Percentiles rank a stretch among this genome's conserved stretches.
Conservation (phyloP, 2,888 invertebrate species). For the Deilephila elpenor region DNA sequence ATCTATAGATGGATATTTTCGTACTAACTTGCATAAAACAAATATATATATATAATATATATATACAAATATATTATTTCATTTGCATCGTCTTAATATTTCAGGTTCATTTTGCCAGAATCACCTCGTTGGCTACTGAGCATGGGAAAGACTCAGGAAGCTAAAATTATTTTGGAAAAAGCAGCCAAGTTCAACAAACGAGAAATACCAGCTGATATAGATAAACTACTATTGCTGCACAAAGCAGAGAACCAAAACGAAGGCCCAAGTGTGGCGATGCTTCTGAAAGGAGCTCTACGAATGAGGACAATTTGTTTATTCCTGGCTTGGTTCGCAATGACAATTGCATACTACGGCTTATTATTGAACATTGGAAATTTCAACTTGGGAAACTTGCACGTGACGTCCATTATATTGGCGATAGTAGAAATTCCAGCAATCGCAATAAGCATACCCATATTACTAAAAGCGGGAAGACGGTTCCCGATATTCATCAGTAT, state of each 20-base stretch:
- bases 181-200: slow-evolving; percentile 88
- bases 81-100: slow-evolving; percentile 38
- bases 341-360: slow-evolving; percentile 91
- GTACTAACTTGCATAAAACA: background rate
- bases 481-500: slow-evolving; percentile 89
- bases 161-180: slow-evolving; percentile 86
- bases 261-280: slow-evolving; percentile 85
- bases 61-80: background rate
- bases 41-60: no score
- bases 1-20: background rate
- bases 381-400: slow-evolving; percentile 90
- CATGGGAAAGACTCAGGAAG: slow-evolving; percentile 89
- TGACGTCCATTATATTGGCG: slow-evolving; percentile 89
- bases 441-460: slow-evolving; percentile 89
- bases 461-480: slow-evolving; percentile 89
- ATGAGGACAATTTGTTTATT: slow-evolving; percentile 89
- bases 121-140: slow-evolving; percentile 91
- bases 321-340: slow-evolving; percentile 91
- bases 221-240: slow-evolving; percentile 86
- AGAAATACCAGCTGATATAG: slow-evolving; percentile 87
- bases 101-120: slow-evolving; percentile 91
- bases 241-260: slow-evolving; percentile 72
- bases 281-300: slow-evolving; percentile 87
- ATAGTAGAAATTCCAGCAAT: slow-evolving; percentile 92
- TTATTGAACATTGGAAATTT: slow-evolving; percentile 89